phyloP scores from a whole-genome alignment of 2,888 invertebrate genomes.

The Hirtodrosophila cameraria region DNA sequence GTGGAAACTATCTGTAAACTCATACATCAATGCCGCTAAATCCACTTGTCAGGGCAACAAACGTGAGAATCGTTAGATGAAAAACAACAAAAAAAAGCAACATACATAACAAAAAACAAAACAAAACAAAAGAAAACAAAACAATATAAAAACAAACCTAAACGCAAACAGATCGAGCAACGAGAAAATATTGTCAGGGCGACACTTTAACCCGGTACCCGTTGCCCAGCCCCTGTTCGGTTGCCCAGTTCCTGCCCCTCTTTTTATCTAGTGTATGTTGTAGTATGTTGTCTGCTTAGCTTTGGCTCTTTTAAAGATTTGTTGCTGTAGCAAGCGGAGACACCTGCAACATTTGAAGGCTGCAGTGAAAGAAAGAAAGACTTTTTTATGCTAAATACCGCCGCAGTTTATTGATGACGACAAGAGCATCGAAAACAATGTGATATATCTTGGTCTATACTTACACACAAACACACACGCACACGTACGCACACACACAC shows the following conservation, averaged over 20 bases:
- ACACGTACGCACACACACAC: neutral
- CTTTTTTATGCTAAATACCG: constrained; percentile 78
- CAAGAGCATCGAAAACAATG: constrained; percentile 70
- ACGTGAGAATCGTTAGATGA: constrained; percentile 72
- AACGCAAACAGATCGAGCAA: constrained; percentile 65
- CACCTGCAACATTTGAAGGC: constrained; percentile 71
- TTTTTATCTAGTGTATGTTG: constrained; percentile 23
- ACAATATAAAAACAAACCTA: constrained; percentile 58
- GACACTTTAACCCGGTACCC: constrained; percentile 68
- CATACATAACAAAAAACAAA: constrained; percentile 16
- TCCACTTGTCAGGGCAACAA: constrained; percentile 77
- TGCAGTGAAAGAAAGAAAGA: constrained; percentile 71
- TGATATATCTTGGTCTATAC: constrained; percentile 51
- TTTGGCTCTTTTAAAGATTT: constrained; percentile 57
- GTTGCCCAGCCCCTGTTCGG: neutral
- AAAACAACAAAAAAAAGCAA: constrained; percentile 24
- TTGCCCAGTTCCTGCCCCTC: constrained; percentile 10
- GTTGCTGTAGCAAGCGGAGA: constrained; percentile 47
- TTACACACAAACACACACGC: constrained; percentile 6
- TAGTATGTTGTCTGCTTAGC: constrained; percentile 40
- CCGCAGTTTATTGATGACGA: constrained; percentile 75
- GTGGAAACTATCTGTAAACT: constrained; percentile 69
- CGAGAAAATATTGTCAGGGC: constrained; percentile 74
- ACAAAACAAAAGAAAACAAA: no score
- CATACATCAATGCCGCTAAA: constrained; percentile 80